Percentiles rank a stretch among this genome's conserved stretches.
phyloP scores from a whole-genome alignment of 1,140 invertebrate genomes.

The Calephelis nemesis region DNA sequence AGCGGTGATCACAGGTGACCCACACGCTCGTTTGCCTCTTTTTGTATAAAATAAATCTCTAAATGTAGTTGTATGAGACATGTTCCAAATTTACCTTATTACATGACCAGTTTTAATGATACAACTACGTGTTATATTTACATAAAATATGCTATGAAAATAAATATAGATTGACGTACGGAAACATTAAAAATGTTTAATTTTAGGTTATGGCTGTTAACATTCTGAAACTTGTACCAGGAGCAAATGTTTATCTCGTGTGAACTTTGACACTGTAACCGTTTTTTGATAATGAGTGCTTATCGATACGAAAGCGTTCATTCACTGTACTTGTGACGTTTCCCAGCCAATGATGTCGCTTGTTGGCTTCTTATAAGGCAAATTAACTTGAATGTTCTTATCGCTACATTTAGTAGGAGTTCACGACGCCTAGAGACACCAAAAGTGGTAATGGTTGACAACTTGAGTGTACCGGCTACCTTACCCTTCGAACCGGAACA shows the following conservation, averaged over 20 bases:
- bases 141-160: constrained; percentile 6
- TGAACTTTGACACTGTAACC: constrained; percentile 67
- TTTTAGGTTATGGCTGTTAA: constrained; percentile 5
- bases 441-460: no score
- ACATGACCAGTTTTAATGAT: no score
- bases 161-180: constrained; percentile 19
- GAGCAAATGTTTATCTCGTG: constrained; percentile 25
- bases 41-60: no score
- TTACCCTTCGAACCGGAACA: no score
- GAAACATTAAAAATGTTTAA: constrained; percentile 4
- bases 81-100: no score
- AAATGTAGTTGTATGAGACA: no score
- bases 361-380: not conserved
- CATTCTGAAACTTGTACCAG: constrained; percentile 9
- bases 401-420: no score
- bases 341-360: not conserved
- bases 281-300: constrained; percentile 64
- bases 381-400: no score
- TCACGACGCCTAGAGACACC: no score
- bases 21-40: no score
- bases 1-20: no score
- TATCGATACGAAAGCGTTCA: constrained; percentile 66
- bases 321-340: constrained; percentile 48
- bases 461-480: no score
- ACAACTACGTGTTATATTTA: constrained; percentile 61